Evolutionary conservation across 2,113 vertebrate species (phyloP), one percentile per base, ranked within the genome.

Genomic region (Tinamus guttatus): DNA sequence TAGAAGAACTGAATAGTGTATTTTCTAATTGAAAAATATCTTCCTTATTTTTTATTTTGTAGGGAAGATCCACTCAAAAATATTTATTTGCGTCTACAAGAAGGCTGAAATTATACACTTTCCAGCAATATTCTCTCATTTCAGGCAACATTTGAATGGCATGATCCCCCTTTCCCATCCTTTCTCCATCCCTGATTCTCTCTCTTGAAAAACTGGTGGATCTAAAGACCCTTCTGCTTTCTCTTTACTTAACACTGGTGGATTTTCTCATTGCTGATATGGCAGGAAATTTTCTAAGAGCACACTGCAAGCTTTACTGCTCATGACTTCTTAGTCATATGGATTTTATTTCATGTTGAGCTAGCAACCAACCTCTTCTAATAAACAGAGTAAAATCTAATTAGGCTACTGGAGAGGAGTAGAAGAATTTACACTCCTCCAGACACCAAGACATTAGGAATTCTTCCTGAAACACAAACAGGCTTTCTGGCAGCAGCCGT

Each of bases 341-440:
- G 93, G 91, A 97, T 97, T 97, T 98, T 97, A 97, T 98, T 98
- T 98, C 96, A 97, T 59, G 78, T 97, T 98, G 97, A 97, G 93
- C 87, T 93, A 70, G 95, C 67, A 96, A 97, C 96, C 81, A 94
- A 98, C 97, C 95, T 96, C 95, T 71, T 84, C 93, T 97, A 98
- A 97, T 96, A 97, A 97, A 97, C 94, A 97, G 87, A 96, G 94
- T 85, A 43, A 97, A 98, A 98, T 97, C 97, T 97, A 97, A 98
- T 97, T 97, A 97, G 94, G 93, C 96, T 92, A 89, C 97, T 96
- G 96, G 91, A 95, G 69, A 59, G 95, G 86, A 96, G 96, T 67
- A 94, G 95, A 56, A 88, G 97, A 93, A 93, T 85, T 68, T 90
- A 81, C 90, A 58, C 96, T 97, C 84, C 84, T 86, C 90, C 41